Percentiles rank a stretch among this genome's conserved stretches.
phyloP scores from a whole-genome alignment of 1,140 invertebrate species.

The Apolygus lucorum region DNA sequence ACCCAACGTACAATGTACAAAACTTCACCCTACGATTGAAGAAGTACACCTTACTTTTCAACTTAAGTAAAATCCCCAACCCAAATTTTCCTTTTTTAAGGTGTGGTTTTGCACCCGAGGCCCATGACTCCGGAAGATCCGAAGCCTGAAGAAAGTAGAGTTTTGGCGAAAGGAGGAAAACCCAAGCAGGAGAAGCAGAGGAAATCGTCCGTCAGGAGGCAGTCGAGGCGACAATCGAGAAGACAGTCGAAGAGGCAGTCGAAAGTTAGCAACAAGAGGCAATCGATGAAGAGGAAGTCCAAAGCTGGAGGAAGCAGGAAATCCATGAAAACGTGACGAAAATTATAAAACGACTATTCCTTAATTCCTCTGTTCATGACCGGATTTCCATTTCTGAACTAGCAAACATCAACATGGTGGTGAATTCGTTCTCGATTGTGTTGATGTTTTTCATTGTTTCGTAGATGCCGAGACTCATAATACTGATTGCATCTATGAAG shows the following conservation, averaged over 20 bases:
- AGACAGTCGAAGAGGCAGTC: slow-evolving; percentile 10
- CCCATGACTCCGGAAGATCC: not conserved
- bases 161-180: not conserved
- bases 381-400: no score
- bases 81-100: not conserved
- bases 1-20: no score
- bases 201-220: not conserved
- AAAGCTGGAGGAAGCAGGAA: no score
- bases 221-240: not conserved
- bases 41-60: not conserved
- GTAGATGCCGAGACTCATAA: no score
- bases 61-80: not conserved
- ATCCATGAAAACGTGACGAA: no score
- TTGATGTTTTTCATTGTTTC: no score
- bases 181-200: not conserved
- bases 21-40: not conserved
- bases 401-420: no score
- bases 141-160: not conserved
- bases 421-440: no score
- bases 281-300: no score
- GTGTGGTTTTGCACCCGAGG: not conserved
- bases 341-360: no score
- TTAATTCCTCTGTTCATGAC: no score
- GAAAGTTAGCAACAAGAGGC: not conserved
- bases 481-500: no score